phyloP scores from a whole-genome alignment of 2,888 invertebrate genomes.

The Oligia latruncula region DNA sequence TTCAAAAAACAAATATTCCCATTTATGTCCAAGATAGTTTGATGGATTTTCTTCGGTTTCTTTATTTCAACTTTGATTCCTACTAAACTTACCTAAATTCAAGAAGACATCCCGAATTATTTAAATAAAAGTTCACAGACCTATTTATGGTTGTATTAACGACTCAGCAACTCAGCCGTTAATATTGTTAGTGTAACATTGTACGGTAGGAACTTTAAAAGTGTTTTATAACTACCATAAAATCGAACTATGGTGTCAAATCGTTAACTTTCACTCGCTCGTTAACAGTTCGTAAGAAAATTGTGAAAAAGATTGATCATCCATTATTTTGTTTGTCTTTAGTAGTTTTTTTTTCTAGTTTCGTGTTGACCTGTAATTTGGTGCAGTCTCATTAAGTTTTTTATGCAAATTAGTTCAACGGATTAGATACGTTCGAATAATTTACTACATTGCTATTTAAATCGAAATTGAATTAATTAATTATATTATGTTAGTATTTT shows the following conservation, averaged over 20 bases:
- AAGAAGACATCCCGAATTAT: neutral
- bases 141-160: conserved; percentile 57
- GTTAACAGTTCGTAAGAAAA: conserved; percentile 83
- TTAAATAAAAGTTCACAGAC: conserved; percentile 45
- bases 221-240: conserved; percentile 81
- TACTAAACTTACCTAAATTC: neutral
- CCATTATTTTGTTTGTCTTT: conserved; percentile 55
- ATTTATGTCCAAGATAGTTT: neutral
- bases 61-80: neutral
- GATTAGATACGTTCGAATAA: neutral
- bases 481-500: too few relatives aligned
- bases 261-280: conserved; percentile 83
- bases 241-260: conserved; percentile 78
- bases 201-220: conserved; percentile 65
- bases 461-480: neutral
- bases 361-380: conserved; percentile 28
- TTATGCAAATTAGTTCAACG: conserved; percentile 14
- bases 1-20: neutral
- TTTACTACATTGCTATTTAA: neutral
- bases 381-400: conserved; percentile 26
- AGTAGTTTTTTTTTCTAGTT: conserved; percentile 35
- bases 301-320: conserved; percentile 64
- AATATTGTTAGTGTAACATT: conserved; percentile 67
- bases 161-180: conserved; percentile 55
- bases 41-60: neutral